A percentile compares a stretch with the other conserved stretches of the same genome.
Evolutionary conservation across 1,140 invertebrate species (phyloP).

Genomic region (Drosophila pallidifrons): DNA sequence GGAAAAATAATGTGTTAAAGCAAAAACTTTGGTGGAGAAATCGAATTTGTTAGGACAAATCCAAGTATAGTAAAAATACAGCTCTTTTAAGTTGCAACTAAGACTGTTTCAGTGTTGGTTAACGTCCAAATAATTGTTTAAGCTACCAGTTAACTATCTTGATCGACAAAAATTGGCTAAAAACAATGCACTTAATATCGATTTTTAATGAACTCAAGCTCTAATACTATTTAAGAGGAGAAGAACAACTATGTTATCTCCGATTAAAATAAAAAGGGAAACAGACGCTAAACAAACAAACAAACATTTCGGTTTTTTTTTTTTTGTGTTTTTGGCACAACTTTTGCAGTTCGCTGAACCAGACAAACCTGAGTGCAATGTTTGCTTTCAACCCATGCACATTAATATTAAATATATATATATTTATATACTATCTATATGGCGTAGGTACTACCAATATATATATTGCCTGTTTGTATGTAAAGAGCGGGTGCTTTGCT

Average conservation of each 20-base stretch:
- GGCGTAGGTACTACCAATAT: conserved; percentile 12
- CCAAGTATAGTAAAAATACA: too few species aligned
- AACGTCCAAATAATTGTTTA: too few species aligned
- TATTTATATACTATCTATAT: not conserved
- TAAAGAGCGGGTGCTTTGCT: not conserved
- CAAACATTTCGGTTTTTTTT: not conserved
- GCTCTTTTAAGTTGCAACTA: too few species aligned
- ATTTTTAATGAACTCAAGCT: too few species aligned
- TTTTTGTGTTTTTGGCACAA: conserved; percentile 5
- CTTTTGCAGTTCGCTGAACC: conserved; percentile 29
- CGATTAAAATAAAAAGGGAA: not conserved
- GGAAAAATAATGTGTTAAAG: too few species aligned
- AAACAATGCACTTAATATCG: too few species aligned
- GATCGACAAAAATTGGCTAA: too few species aligned
- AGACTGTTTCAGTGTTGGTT: too few species aligned
- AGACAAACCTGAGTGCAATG: conserved; percentile 10
- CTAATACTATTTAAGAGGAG: not conserved
- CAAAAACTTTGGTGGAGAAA: too few species aligned
- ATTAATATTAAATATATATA: conserved; percentile 22
- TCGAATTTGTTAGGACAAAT: too few species aligned
- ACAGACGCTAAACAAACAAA: not conserved
- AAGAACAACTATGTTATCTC: not conserved
- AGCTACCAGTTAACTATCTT: too few species aligned
- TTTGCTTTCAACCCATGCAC: conserved; percentile 4
- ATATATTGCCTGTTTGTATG: not conserved